phyloP scores from a whole-genome alignment of 2,797 vertebrate genomes.

The Myiotriccus ornatus region DNA sequence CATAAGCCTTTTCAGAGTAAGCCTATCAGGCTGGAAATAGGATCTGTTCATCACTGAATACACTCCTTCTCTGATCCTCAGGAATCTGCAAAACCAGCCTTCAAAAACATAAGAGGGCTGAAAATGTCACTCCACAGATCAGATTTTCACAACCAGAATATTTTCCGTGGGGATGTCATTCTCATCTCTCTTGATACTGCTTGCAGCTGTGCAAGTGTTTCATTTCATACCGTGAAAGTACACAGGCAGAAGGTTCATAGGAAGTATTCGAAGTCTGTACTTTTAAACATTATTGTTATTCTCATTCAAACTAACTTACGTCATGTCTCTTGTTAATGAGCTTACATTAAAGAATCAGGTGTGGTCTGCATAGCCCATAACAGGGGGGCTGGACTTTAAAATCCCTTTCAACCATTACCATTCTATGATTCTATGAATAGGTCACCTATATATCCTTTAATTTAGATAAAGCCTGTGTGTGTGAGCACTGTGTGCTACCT shows the following conservation, averaged over 20 bases:
- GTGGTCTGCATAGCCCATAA: not conserved
- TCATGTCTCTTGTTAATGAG: not conserved
- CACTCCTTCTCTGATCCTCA: not conserved
- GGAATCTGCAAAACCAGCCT: not conserved
- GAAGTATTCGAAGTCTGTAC: not conserved
- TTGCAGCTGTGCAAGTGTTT: not conserved
- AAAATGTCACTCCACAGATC: not conserved
- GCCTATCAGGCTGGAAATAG: not conserved
- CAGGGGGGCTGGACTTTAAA: not conserved
- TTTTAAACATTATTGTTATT: not conserved
- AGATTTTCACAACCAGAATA: not conserved
- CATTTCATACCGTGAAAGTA: not conserved
- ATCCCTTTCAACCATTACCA: not conserved
- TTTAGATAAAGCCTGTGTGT: not conserved
- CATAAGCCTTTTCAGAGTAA: not conserved
- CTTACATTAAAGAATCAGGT: not conserved
- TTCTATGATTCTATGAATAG: not conserved
- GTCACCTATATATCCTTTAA: not conserved
- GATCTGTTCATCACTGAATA: not conserved
- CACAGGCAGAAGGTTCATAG: not conserved
- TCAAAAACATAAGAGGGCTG: not conserved
- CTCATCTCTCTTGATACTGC: not conserved
- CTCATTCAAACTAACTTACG: not conserved
- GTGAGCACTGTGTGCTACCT: not conserved
- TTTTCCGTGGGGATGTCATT: not conserved